Percentiles rank a stretch among this genome's conserved stretches.
phyloP scores from a whole-genome alignment of 2,113 vertebrate species.

The Amazona guildingii region DNA sequence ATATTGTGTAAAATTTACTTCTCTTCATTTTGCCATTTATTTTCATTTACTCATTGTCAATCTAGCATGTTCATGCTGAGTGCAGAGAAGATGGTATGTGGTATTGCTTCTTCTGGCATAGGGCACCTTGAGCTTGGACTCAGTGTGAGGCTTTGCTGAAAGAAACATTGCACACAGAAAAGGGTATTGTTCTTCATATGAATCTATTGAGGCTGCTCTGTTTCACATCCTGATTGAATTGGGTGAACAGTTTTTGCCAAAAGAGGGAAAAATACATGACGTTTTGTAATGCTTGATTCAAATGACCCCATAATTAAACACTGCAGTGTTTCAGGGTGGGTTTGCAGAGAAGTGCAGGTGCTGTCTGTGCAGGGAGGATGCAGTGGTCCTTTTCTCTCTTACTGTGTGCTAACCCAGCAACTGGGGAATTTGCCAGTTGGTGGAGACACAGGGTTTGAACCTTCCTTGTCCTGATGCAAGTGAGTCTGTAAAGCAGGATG shows the following conservation, averaged over 20 bases:
- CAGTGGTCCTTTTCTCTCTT: not conserved
- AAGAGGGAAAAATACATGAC: not conserved
- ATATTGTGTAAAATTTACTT: not conserved
- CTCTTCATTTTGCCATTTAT: not conserved
- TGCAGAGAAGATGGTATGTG: not conserved
- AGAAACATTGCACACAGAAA: not conserved
- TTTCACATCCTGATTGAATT: not conserved
- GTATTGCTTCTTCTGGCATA: not conserved
- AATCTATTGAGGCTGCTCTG: not conserved
- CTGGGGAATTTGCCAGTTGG: fast-evolving
- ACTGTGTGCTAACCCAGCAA: not conserved
- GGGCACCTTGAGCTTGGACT: not conserved
- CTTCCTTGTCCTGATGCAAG: not conserved
- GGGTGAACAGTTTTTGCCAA: not conserved
- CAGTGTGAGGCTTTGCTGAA: not conserved
- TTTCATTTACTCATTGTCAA: not conserved
- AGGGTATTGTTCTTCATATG: not conserved
- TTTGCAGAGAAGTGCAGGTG: not conserved
- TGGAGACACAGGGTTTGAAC: not conserved
- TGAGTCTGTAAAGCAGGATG: not conserved
- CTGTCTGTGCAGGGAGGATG: not conserved
- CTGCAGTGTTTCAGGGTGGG: not conserved
- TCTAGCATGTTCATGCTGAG: not conserved
- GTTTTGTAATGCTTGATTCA: not conserved
- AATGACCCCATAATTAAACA: not conserved